Evolutionary conservation across 2,797 vertebrate species (phyloP), one percentile per base, ranked within the genome.

Genomic region (Spheniscus humboldti): DNA sequence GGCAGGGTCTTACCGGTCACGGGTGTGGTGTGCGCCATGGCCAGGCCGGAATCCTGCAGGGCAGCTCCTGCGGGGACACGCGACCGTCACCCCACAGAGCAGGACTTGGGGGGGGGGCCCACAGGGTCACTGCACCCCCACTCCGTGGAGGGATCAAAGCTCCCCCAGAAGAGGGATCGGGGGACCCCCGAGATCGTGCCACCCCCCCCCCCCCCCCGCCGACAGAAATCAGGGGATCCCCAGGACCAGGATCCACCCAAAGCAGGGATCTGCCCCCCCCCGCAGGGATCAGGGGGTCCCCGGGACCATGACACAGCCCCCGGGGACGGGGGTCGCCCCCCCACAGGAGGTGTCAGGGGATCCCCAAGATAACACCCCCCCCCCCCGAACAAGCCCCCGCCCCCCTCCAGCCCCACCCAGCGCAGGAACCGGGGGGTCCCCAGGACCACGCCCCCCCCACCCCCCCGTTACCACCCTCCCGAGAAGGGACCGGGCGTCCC

Each of bases 11-110:
- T 69, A 93, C 94, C 92, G 1, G 90, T 28, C 6, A 25, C 60
- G 1, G 86, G 79, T 8, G 83, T 4, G 1, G 50, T 13, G 3
- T 86, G 88, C 4, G 89, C 83, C 67, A 79, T 86, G n/a, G 84
- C 60, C 72, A 93, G 71, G 57, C 67, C 2, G 2, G 88, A 66
- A 13, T 92, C 37, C 31, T 62, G 71, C 30, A 81, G 28, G 16
- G 84, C 79, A 41, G 79, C 25, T 33, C 72, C 95, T 96, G 47
- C 4, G 15, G 56, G 48, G 13, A 72, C 41, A 62, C 0, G 14
- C 20, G 6, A n/a, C 6, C 0, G 8, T 41, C 35, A 56, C 22
- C 12, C 20, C 48, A 7, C 1, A 3, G n/a, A 18, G 30, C 9
- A 7, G 18, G 24, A 4, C 3, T n/a, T 8, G 7, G 28, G 30